These are phyloP conservation scores for Acinonyx jubatus DNA, from an alignment of 2,113 vertebrate genomes.

Conservation along the genomic window DNA sequence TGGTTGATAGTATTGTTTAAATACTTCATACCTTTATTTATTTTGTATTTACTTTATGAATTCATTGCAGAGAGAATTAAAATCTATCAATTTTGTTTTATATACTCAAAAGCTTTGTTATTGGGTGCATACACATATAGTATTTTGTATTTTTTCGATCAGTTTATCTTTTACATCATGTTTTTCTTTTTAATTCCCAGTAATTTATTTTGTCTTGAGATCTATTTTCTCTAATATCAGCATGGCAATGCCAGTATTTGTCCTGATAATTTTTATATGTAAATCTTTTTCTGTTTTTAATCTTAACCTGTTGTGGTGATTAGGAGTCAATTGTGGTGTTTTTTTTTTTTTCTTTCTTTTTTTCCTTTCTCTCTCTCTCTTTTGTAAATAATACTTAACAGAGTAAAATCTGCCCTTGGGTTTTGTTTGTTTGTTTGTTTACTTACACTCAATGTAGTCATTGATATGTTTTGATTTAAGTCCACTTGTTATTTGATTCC, in stretches of 20 bases:
- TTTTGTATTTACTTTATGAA: neutral
- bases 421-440: neutral
- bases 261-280: neutral
- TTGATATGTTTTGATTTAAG: neutral
- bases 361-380: neutral
- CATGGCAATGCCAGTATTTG: neutral
- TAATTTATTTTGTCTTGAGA: neutral
- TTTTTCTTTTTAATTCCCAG: neutral
- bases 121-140: neutral
- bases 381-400: neutral
- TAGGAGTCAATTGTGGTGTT: neutral
- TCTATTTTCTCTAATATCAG: neutral
- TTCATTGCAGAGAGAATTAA: neutral
- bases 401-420: neutral
- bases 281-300: neutral
- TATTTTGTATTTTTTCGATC: neutral
- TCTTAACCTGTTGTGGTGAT: neutral
- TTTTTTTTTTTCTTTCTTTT: neutral
- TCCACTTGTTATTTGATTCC: neutral
- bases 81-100: neutral
- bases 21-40: neutral
- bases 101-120: neutral
- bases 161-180: neutral
- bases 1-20: neutral
- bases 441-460: neutral